A percentile compares a stretch with the other conserved stretches of the same genome.
phyloP scores from a whole-genome alignment of 2,113 vertebrate genomes.

The Nerophis ophidion region DNA sequence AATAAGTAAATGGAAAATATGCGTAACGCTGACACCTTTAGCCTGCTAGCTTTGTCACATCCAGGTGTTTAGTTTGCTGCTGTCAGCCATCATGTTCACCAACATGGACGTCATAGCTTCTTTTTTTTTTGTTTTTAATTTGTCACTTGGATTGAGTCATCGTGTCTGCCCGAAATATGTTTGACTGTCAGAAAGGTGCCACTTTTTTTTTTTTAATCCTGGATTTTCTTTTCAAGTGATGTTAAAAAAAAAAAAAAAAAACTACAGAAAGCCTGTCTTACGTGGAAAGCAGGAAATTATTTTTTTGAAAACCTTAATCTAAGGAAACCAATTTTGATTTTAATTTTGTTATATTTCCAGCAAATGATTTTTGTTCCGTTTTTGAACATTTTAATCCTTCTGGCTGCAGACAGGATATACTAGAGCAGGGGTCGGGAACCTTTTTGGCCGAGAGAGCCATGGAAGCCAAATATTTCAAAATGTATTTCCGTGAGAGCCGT shows the following conservation, averaged over 20 bases:
- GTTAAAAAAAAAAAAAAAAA: slow-evolving; percentile 45
- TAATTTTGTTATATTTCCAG: slow-evolving; percentile 54
- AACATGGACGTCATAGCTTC: slow-evolving; percentile 1
- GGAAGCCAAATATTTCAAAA: too few relatives aligned
- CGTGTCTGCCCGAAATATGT: slow-evolving; percentile 12
- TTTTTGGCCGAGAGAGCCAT: too few relatives aligned
- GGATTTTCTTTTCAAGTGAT: slow-evolving; percentile 29
- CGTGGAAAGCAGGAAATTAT: slow-evolving; percentile 38
- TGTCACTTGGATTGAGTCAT: slow-evolving; percentile 2
- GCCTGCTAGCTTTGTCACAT: slow-evolving; percentile 1
- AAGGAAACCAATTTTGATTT: slow-evolving; percentile 60
- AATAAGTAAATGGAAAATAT: slow-evolving; percentile 2
- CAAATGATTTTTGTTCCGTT: slow-evolving; percentile 35
- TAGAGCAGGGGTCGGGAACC: too few relatives aligned
- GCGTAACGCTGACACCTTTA: slow-evolving; percentile 13
- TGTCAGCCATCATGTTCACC: slow-evolving; percentile 1
- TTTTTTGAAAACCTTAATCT: slow-evolving; percentile 33
- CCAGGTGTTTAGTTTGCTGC: not conserved
- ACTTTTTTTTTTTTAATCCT: slow-evolving; percentile 24
- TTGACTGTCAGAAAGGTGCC: slow-evolving; percentile 14
- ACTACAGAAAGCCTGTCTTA: slow-evolving; percentile 27
- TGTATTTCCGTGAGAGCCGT: too few relatives aligned
- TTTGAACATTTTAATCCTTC: slow-evolving; percentile 63
- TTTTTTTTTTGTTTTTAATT: not conserved
- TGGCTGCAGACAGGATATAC: slow-evolving; percentile 59